These are phyloP conservation scores for Nemurella pictetii DNA, from an alignment of 2,888 invertebrate genomes.

Conservation along the genomic window DNA sequence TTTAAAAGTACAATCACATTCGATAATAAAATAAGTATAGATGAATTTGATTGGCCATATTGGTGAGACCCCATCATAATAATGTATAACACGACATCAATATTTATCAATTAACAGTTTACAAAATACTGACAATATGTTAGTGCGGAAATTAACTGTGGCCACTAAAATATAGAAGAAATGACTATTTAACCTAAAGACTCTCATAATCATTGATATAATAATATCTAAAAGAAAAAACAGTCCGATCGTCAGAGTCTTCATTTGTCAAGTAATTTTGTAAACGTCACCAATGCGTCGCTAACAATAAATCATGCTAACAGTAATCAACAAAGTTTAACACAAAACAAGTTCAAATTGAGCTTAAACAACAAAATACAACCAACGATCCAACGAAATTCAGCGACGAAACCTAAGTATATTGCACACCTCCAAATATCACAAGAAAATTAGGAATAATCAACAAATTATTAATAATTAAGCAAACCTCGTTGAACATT, in stretches of 20 bases:
- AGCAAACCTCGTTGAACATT: not conserved
- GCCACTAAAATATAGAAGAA: not conserved
- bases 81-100: not conserved
- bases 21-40: not conserved
- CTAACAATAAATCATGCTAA: no score
- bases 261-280: not conserved
- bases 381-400: no score
- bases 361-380: not conserved
- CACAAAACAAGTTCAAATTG: not conserved
- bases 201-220: no score
- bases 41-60: not conserved
- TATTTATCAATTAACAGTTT: not conserved
- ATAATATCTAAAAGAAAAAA: not conserved
- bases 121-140: not conserved
- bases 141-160: not conserved
- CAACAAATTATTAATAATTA: not conserved
- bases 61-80: not conserved
- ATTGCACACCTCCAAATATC: not conserved
- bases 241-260: not conserved
- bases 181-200: not conserved
- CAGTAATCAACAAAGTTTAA: not conserved
- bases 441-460: not conserved
- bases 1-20: conserved; percentile 9
- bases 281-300: no score
- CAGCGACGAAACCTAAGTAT: not conserved